Base-by-base conservation (phyloP, 2,888 invertebrate species). In the Keiferia lycopersicella region DNA sequence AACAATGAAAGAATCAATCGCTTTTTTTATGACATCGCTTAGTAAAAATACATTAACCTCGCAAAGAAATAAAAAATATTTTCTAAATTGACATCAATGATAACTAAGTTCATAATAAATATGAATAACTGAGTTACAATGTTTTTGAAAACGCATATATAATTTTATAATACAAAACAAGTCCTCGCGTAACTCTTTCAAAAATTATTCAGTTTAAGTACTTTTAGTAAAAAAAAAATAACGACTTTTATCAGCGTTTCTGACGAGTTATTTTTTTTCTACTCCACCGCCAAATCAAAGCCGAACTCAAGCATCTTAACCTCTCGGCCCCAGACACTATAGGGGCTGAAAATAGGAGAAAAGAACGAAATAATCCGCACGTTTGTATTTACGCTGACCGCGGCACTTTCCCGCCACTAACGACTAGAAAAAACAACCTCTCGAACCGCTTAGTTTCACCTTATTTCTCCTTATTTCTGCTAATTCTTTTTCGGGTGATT, bases 401-500 rank as follows among this genome's bases (percentile, higher is more conserved):
- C 48, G 30, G 26, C 56, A 56, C 56, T 26, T 26, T 22, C 14
- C n/a, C 41, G 51, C 51, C 51, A 51, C 70, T 78, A 77, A 79
- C 76, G 77, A 76, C 65, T 50, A 14, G 22, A 56, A 58, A 22
- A 45, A 45, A 60, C 60, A 26, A 60, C 14, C 45, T 2, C 51
- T 51, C 30, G n/a, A 51, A 69, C 64, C 63, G 61, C 67, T 51
- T 20, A 12, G 22, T 51, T 20, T 51, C 51, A 20, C 51, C 51
- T 51, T 51, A 20, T 41, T 59, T 34, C 34, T 12, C 50, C 53
- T 39, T 76, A 72, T 78, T 75, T 75, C 69, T 78, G 69, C 78
- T 84, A 82, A 84, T 84, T 80, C 84, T 82, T 83, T 86, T 85
- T 79, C 74, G 82, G 80, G 72, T 69, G 70, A 66, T 68, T 69